Evolutionary conservation across 2,113 vertebrate genomes (phyloP).

Genomic region (Jaculus jaculus): DNA sequence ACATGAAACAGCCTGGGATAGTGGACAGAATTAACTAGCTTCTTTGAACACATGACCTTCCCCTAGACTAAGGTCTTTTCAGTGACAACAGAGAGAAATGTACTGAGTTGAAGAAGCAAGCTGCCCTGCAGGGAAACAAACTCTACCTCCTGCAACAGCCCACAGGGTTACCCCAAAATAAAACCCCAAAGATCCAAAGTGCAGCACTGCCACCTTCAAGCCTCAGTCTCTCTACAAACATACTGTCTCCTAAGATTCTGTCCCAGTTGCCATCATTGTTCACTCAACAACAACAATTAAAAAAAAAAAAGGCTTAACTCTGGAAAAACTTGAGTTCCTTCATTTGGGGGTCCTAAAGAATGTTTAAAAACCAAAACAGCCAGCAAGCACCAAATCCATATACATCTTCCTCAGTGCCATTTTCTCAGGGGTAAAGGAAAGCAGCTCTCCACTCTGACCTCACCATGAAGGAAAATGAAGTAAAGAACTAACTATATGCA

Average conservation of each 20-base stretch:
- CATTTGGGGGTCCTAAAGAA: conserved; percentile 41
- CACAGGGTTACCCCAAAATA: not conserved
- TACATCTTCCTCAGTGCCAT: conserved; percentile 39
- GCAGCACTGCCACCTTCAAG: not conserved
- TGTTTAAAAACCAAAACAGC: conserved; percentile 25
- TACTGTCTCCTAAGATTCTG: not conserved
- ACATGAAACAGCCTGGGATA: not conserved
- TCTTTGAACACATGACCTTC: not conserved
- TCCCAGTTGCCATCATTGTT: not conserved
- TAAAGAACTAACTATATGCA: not conserved
- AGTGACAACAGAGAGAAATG: not conserved
- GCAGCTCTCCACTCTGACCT: conserved; percentile 21
- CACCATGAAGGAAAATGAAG: not conserved
- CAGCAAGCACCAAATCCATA: conserved; percentile 28
- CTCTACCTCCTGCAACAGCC: not conserved
- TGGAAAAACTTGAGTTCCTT: conserved; percentile 9
- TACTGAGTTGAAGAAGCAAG: not conserved
- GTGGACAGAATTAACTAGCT: not conserved
- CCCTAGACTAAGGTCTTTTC: not conserved
- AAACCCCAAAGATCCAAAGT: not conserved
- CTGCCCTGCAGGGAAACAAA: not conserved
- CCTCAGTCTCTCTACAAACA: conserved; percentile 34
- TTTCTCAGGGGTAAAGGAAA: conserved; percentile 21
- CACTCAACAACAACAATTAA: not conserved
- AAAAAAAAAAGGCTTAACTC: conserved; percentile 33